Base-by-base conservation (phyloP, 2,888 invertebrate genomes). In the Nomada fabriciana region DNA sequence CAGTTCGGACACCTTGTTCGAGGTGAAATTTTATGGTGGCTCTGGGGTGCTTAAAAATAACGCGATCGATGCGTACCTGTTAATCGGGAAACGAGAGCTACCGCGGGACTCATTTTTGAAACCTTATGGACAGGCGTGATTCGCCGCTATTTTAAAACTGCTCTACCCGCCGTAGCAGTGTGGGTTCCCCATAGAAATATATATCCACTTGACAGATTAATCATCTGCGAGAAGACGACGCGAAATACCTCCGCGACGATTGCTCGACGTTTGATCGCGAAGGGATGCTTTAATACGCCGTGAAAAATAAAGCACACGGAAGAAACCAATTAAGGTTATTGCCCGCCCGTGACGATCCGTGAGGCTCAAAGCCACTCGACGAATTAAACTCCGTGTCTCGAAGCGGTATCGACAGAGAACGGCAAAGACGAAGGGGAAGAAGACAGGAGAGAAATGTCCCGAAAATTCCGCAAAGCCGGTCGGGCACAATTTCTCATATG, bases 401-500 rank as follows among this genome's bases (percentile, higher is more conserved):
- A 59, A 55, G 72, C 36, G 47, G 60, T 70, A 79, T 79, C 70
- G 64, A 59, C n/a, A 13, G 23, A 57, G 13, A 20, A 7, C 55
- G 65, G 60, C 13, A 13, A 23, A 59, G n/a, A 42, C 4, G 18
- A 43, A 55, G 36, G 13, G 23, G 47, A 7, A 13, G 23, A n/a
- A 43, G 42, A 29, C 20, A 11, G 29, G 52, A 29, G 53, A 9
- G 55, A 29, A 59, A 29, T 29, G 57, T 73, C 15, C 72, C 43
- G 43, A 83, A 83, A 83, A 69, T 82, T 82, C 71, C 47, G 70
- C 43, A 71, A 83, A 82, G 83, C 79, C 86, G 86, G 84, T 80
- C 77, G 84, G 84, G 87, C 82, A 87, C 85, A 86, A 89, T 90
- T 85, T 83, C 83, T 88, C 86, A 85, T 88, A 90, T 85, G 86